A percentile compares a stretch with the other conserved stretches of the same genome.
These are phyloP conservation scores for Drosophila parabipectinata DNA, from an alignment of 1,140 invertebrate species.

Conservation along the genomic window DNA sequence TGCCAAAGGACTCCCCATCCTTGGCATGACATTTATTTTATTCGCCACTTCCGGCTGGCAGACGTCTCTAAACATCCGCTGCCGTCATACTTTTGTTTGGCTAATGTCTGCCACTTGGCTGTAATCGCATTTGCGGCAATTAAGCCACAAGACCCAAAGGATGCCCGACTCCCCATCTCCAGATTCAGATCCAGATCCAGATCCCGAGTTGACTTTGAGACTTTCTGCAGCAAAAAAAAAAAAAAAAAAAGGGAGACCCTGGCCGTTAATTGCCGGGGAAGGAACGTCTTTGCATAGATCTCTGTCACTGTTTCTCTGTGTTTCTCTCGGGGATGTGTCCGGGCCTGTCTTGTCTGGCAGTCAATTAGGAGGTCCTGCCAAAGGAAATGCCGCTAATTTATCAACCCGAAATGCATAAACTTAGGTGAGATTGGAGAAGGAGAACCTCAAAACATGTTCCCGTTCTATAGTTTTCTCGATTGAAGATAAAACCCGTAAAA, in stretches of 20 bases:
- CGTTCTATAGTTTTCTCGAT: background rate
- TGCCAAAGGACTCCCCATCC: conserved; percentile 13
- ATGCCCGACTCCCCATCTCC: conserved; percentile 21
- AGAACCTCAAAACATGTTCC: background rate
- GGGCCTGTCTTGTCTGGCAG: background rate
- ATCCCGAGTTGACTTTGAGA: conserved; percentile 68
- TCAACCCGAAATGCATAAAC: conserved; percentile 2
- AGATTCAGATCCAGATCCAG: conserved; percentile 9
- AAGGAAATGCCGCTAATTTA: conserved; percentile 8
- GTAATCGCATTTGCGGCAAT: conserved; percentile 81
- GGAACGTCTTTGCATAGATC: conserved; percentile 59
- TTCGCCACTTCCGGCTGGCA: conserved; percentile 77
- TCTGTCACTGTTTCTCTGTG: background rate
- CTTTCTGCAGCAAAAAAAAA: no score
- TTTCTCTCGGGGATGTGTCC: background rate
- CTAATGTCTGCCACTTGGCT: conserved; percentile 78
- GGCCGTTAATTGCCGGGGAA: conserved; percentile 60
- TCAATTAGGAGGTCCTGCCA: conserved; percentile 21
- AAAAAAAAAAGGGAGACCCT: background rate
- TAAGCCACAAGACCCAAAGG: conserved; percentile 47
- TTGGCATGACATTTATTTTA: conserved; percentile 78
- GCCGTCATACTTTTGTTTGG: conserved; percentile 78
- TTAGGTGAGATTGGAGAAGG: background rate
- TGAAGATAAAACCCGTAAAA: background rate
- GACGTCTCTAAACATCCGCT: conserved; percentile 77